A percentile compares a stretch with the other conserved stretches of the same genome.
Conservation (phyloP, 2,888 invertebrate genomes). For the Amorpha juglandis region DNA sequence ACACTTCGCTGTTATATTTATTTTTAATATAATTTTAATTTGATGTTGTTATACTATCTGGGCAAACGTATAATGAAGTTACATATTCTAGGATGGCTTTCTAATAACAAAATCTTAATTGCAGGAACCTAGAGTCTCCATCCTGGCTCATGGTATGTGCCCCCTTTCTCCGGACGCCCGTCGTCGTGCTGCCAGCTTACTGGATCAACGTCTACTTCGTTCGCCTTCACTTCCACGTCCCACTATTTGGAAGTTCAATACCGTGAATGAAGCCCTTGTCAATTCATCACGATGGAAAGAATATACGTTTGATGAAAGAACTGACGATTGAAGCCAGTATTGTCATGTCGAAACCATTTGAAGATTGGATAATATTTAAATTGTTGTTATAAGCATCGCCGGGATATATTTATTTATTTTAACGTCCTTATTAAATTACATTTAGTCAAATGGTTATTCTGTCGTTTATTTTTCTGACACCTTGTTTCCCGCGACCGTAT, state of each 20-base stretch:
- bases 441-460: not conserved
- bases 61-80: not conserved
- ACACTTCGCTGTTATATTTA: too few relatives aligned
- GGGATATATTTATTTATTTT: slow-evolving; percentile 32
- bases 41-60: too few relatives aligned
- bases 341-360: not conserved
- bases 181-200: slow-evolving; percentile 62
- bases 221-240: slow-evolving; percentile 56
- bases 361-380: not conserved
- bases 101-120: not conserved
- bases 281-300: slow-evolving; percentile 70
- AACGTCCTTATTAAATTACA: slow-evolving; percentile 23
- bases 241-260: slow-evolving; percentile 72
- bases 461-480: slow-evolving; percentile 42
- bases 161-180: slow-evolving; percentile 66
- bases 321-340: slow-evolving; percentile 45
- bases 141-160: slow-evolving; percentile 40
- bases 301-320: slow-evolving; percentile 57
- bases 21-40: too few relatives aligned
- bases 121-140: not conserved
- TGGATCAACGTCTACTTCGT: slow-evolving; percentile 58
- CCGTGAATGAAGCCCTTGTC: slow-evolving; percentile 70
- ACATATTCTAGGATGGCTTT: not conserved
- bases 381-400: not conserved
- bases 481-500: slow-evolving; percentile 56